These are phyloP conservation scores for Lasioglossum villosulum DNA, from an alignment of 2,888 invertebrate genomes.

Conservation along the genomic window DNA sequence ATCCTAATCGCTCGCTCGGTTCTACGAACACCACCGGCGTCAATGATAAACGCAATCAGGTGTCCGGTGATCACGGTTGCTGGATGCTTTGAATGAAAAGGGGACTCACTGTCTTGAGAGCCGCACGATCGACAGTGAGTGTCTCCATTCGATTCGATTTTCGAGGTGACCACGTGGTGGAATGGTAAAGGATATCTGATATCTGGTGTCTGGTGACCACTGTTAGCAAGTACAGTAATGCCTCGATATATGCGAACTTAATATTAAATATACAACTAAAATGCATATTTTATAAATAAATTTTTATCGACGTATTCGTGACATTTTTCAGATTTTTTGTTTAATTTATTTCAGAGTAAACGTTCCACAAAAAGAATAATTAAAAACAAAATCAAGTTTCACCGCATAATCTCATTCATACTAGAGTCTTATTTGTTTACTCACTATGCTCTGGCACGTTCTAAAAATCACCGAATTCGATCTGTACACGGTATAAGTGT, in stretches of 20 bases:
- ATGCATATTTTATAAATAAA: neutral
- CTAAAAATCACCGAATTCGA: no score
- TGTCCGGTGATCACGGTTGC: neutral
- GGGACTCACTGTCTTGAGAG: neutral
- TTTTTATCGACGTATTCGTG: neutral
- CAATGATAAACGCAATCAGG: slow-evolving; percentile 7
- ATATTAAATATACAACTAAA: no score
- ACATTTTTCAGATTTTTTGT: neutral
- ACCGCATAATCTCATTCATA: neutral
- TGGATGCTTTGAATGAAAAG: neutral
- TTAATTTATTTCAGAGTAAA: no score
- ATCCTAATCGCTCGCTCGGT: neutral
- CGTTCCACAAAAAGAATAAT: neutral
- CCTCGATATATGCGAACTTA: neutral
- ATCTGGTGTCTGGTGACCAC: neutral
- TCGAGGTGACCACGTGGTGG: neutral
- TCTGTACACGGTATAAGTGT: neutral
- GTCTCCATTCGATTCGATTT: slow-evolving; percentile 19
- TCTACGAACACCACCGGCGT: slow-evolving; percentile 6
- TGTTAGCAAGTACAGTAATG: neutral
- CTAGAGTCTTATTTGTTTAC: neutral
- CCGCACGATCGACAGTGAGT: slow-evolving; percentile 23
- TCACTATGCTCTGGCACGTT: neutral
- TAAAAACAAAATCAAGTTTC: neutral
- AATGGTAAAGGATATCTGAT: neutral